These are phyloP conservation scores for Dipodomys stephensi DNA, from an alignment of 2,113 vertebrate genomes.

Conservation along the genomic window DNA sequence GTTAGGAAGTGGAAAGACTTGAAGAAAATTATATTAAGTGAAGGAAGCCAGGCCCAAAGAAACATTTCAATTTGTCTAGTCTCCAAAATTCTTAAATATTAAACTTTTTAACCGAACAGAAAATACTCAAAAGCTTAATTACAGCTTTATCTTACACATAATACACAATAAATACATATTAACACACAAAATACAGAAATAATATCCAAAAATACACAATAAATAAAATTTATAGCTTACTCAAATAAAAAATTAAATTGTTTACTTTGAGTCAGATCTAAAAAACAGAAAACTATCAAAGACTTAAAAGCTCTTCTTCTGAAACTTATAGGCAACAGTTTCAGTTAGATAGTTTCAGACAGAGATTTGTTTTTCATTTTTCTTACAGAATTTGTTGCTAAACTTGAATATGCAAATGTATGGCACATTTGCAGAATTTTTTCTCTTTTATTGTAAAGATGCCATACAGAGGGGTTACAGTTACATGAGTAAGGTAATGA, in stretches of 20 bases:
- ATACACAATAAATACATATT: too few relatives aligned
- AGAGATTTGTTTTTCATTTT: background rate
- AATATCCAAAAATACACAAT: too few relatives aligned
- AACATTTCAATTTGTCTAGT: background rate
- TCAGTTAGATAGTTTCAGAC: background rate
- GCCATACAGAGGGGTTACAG: too few relatives aligned
- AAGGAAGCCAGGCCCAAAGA: too few relatives aligned
- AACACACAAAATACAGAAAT: too few relatives aligned
- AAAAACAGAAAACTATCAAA: background rate
- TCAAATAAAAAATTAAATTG: background rate
- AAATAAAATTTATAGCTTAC: background rate
- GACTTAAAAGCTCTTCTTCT: background rate
- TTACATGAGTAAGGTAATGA: too few relatives aligned
- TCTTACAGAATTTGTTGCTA: background rate
- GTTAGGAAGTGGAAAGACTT: too few relatives aligned
- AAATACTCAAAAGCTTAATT: background rate
- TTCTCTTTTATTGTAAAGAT: too few relatives aligned
- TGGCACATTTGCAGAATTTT: background rate
- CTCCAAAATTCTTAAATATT: background rate
- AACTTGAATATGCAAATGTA: background rate
- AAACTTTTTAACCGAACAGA: background rate
- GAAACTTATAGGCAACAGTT: background rate
- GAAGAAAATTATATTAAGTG: too few relatives aligned
- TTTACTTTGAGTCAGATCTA: too few relatives aligned
- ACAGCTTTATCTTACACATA: too few relatives aligned